Evolutionary conservation across 2,797 vertebrate genomes (phyloP).

Genomic region (Phoxinus dragarum): DNA sequence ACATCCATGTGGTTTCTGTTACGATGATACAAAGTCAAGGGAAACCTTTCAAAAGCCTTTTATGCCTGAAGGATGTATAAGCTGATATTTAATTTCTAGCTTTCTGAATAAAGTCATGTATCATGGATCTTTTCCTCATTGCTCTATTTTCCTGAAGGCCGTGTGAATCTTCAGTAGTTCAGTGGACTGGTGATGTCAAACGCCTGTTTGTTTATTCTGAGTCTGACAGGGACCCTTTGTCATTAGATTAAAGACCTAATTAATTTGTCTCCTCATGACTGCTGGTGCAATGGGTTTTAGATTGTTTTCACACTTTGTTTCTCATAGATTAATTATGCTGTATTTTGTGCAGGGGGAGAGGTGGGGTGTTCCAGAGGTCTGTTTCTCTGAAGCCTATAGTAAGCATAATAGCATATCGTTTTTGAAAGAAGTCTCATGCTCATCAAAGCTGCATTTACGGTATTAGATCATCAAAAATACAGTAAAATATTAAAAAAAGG

Average conservation of each 20-base stretch:
- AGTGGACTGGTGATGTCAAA: constrained; percentile 48
- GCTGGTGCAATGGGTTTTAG: constrained; percentile 55
- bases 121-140: constrained; percentile 11
- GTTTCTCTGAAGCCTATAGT: constrained; percentile 66
- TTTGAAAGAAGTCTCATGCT: background rate
- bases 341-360: constrained; percentile 35
- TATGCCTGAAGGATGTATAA: constrained; percentile 11
- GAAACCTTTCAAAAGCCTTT: constrained; percentile 26
- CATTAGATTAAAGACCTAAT: constrained; percentile 71
- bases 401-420: constrained; percentile 49
- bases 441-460: background rate
- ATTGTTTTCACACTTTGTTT: constrained; percentile 48
- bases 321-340: constrained; percentile 49
- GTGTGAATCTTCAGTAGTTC: constrained; percentile 13
- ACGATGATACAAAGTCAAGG: constrained; percentile 19
- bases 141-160: background rate
- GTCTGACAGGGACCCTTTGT: constrained; percentile 68
- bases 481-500: background rate
- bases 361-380: constrained; percentile 51
- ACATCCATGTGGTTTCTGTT: constrained; percentile 41
- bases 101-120: background rate
- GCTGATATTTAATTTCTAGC: constrained; percentile 22
- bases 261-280: constrained; percentile 66
- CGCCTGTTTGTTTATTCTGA: constrained; percentile 65
- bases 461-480: background rate